Evolutionary conservation across 2,113 vertebrate species (phyloP), one percentile per base, ranked within the genome.

Genomic region (Patagioenas fasciata): DNA sequence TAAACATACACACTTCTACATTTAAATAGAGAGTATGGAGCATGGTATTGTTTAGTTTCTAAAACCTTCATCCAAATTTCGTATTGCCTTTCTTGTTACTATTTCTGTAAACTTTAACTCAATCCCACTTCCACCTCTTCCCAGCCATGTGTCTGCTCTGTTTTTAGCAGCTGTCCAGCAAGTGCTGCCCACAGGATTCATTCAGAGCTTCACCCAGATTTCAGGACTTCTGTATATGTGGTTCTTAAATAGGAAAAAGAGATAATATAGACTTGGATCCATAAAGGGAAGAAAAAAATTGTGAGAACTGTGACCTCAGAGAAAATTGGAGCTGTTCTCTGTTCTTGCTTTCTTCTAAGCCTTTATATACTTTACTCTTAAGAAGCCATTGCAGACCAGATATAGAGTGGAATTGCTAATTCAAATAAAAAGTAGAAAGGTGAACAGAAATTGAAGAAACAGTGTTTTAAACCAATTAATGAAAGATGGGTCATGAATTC

Each of bases 91-190:
- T 66, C 31, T 26, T 9, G 80, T 81, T 89, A 26, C 14, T 64
- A 2, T 67, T 82, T 82, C 62, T 75, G 18, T 89, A 67, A 87
- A 81, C 32, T 89, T 72, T 64, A 74, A 20, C 3, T 79, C 29
- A 13, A 2, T 23, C 8, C 5, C 16, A 5, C 4, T 75, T 87
- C 54, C 42, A 47, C 36, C 2, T 77, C 53, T 72, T 88, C 36
- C 13, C 28, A 85, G 34, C n/a, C 34, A 34, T 6, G 1, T 51
- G 5, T n/a, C 4, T 5, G 2, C 36, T 79, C 0, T 57, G 32
- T 57, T 69, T 89, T 88, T 88, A 77, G 78, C 16, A 93, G 19
- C 23, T 60, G 4, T 75, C 40, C 34, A 71, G 34, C 12, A 66
- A 32, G n/a, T 20, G 16, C 6, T 73, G 28, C 32, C 65, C 34